Percentiles rank a stretch among this genome's conserved stretches.
These are phyloP conservation scores for Doris montereyensis DNA, from an alignment of 2,888 invertebrate genomes.

Conservation along the genomic window DNA sequence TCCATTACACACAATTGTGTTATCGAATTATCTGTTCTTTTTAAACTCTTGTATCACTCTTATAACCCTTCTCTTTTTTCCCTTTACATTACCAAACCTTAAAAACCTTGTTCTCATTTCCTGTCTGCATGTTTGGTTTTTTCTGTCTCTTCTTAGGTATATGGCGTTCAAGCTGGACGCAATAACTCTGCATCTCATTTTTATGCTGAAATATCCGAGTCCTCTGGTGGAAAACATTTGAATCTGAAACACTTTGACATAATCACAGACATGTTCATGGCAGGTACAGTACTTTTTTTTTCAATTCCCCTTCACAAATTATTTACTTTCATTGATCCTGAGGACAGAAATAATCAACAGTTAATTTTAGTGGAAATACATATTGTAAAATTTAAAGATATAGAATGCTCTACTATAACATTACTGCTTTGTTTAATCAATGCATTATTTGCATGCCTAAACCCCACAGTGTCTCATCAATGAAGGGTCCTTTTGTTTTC, in stretches of 20 bases:
- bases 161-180: conserved; percentile 61
- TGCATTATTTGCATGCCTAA: too few species aligned
- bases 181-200: conserved; percentile 46
- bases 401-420: too few species aligned
- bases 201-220: conserved; percentile 63
- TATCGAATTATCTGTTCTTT: neutral
- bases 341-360: too few species aligned
- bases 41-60: neutral
- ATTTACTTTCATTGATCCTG: too few species aligned
- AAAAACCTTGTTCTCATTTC: neutral
- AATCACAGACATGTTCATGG: conserved; percentile 70
- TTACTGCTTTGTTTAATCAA: too few species aligned
- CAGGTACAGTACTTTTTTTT: conserved; percentile 51
- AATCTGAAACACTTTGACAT: conserved; percentile 60
- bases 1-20: too few species aligned
- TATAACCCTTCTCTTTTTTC: neutral
- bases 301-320: neutral
- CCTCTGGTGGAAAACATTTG: conserved; percentile 63
- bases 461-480: too few species aligned
- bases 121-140: neutral
- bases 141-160: conserved; percentile 53
- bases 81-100: neutral
- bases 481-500: too few species aligned
- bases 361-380: too few species aligned
- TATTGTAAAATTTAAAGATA: too few species aligned